Evolutionary conservation across 30 jellyfish, hydroid and myxozoan species (phyloP).

Genomic region (Rhopilema esculentum): DNA sequence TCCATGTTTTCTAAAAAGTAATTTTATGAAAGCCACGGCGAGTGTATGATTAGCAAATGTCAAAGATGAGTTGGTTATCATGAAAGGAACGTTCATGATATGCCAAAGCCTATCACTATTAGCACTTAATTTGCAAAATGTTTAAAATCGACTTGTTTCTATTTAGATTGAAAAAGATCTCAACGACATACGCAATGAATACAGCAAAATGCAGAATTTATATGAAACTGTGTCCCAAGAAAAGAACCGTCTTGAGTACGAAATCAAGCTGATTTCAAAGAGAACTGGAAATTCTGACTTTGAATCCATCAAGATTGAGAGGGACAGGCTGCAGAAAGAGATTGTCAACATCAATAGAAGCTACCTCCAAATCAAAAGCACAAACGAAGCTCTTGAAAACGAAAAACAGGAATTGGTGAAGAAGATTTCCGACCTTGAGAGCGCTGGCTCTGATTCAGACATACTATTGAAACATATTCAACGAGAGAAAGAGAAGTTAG

Average conservation of each 20-base stretch:
- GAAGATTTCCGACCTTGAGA: constrained; percentile 70
- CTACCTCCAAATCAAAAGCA: constrained; percentile 69
- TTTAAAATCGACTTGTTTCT: no score
- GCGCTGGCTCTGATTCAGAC: constrained; percentile 71
- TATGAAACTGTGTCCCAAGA: constrained; percentile 75
- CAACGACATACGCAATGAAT: constrained; percentile 64
- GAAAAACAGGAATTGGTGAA: constrained; percentile 65
- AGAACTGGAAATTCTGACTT: constrained; percentile 80
- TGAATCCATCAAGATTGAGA: constrained; percentile 85
- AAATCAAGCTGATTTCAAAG: constrained; percentile 74
- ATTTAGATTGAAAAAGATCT: constrained; percentile 72
- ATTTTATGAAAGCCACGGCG: no score
- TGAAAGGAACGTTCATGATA: no score
- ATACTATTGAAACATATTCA: constrained; percentile 58
- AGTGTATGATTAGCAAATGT: no score
- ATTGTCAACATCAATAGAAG: constrained; percentile 60
- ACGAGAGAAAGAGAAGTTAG: constrained; percentile 83
- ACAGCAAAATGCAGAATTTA: constrained; percentile 58
- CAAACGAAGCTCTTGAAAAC: constrained; percentile 68
- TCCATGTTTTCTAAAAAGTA: no score
- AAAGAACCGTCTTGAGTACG: constrained; percentile 83
- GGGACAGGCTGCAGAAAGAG: constrained; percentile 83
- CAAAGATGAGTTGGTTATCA: no score
- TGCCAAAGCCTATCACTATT: no score
- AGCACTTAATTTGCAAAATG: no score